Evolutionary conservation across 2,797 vertebrate species (phyloP), one percentile per base, ranked within the genome.

Genomic region (Garrulus glandarius): DNA sequence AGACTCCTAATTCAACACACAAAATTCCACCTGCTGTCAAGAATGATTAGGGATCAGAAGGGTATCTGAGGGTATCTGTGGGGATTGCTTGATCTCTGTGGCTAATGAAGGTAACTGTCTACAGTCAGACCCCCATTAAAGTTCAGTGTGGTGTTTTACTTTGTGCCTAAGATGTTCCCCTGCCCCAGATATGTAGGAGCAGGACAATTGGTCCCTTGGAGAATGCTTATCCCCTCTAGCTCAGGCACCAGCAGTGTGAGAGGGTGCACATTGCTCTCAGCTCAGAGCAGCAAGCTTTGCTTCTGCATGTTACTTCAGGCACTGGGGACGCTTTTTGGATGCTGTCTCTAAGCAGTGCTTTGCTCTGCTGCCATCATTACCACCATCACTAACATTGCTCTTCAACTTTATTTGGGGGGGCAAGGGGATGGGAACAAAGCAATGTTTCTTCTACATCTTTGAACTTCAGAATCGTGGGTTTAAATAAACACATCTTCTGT

Each of bases 11-110:
- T 90, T 84, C 76, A 47, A 86, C 64, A 74, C 34, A 39, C 29
- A 36, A 52, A 72, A 83, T 84, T 93, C 44, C n/a, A 72, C 82
- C 91, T 84, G 87, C 94, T 87, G 82, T 65, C 89, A 79, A 24
- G 72, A 92, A 53, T 61, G 65, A 59, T 81, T 81, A 85, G 30
- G 36, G 37, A 88, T 69, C 72, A 44, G 72, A 90, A 78, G 5
- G 41, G 43, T 50, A 30, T 2, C 59, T 84, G 50, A 47, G 50
- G 26, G 30, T 41, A 3, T 57, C 39, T 68, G 49, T 83, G 78
- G 27, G 61, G 78, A 44, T 27, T 83, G 56, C 64, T 83, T 50
- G 30, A 83, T 87, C 43, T 71, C 70, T 19, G 32, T 47, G 44
- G 61, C 59, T 84, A 65, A 60, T 60, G 15, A 75, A 72, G 19